A percentile compares a stretch with the other conserved stretches of the same genome.
Evolutionary conservation across 1,140 invertebrate genomes (phyloP).

Genomic region (Eupeodes corollae): DNA sequence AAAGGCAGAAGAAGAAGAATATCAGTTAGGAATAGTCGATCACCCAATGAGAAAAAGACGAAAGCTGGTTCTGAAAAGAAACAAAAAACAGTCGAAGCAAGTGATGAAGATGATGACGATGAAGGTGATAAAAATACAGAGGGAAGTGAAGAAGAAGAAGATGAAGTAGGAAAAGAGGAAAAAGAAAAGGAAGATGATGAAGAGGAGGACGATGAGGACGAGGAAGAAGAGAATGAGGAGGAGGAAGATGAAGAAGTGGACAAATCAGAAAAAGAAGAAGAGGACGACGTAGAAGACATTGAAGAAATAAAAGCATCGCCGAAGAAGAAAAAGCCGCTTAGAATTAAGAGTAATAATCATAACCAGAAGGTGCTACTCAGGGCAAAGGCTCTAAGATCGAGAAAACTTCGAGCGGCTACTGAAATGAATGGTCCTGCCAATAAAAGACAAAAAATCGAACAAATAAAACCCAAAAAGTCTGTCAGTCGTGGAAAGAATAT

Average conservation of each 20-base stretch:
- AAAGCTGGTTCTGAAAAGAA: background rate
- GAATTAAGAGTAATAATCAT: background rate
- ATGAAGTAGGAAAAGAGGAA: background rate
- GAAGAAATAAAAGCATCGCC: background rate
- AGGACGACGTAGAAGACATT: background rate
- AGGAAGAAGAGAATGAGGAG: background rate
- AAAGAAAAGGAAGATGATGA: constrained; percentile 8
- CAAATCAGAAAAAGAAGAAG: background rate
- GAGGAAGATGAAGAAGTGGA: background rate
- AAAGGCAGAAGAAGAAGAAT: background rate
- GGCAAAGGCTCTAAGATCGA: background rate
- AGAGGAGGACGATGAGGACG: background rate
- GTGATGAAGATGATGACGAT: background rate
- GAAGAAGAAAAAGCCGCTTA: background rate
- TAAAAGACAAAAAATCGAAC: too few species aligned
- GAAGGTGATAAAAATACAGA: background rate
- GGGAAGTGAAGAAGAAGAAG: background rate
- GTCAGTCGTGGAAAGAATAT: background rate
- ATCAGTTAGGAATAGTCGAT: background rate
- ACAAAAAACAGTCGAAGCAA: background rate
- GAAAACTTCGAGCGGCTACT: background rate
- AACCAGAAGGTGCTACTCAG: background rate
- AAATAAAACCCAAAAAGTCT: too few species aligned
- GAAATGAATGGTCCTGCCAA: background rate
- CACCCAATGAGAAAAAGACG: background rate